phyloP scores from a whole-genome alignment of 2,888 invertebrate genomes.

The Molanna angustata region DNA sequence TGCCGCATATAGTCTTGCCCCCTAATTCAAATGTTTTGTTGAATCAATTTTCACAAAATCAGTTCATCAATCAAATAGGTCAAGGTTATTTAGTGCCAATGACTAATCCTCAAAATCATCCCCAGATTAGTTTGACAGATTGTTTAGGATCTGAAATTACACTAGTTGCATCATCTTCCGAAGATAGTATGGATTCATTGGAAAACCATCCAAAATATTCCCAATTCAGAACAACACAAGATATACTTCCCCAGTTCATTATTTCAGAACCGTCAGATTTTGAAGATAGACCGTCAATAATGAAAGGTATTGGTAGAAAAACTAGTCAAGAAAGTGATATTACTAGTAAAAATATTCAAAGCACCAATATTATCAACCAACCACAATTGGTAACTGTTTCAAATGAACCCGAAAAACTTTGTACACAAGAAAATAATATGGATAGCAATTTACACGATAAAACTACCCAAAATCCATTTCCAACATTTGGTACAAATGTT shows the following conservation, averaged over 20 bases:
- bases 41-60: conserved; percentile 16
- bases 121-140: conserved; percentile 91
- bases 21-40: conserved; percentile 15
- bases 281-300: conserved; percentile 74
- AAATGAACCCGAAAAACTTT: conserved; percentile 4
- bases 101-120: conserved; percentile 51
- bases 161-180: conserved; percentile 72
- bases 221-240: conserved; percentile 33
- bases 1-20: conserved; percentile 24
- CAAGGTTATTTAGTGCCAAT: conserved; percentile 19
- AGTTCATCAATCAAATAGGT: conserved; percentile 1
- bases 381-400: not conserved
- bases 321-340: conserved; percentile 62
- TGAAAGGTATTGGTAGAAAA: conserved; percentile 71
- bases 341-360: conserved; percentile 20
- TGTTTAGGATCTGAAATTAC: conserved; percentile 84
- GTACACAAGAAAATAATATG: not conserved
- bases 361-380: not conserved
- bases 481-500: conserved; percentile 15
- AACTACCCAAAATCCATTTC: conserved; percentile 21
- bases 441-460: conserved; percentile 6
- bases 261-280: conserved; percentile 70
- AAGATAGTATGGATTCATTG: conserved; percentile 67
- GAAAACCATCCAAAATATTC: conserved; percentile 54
- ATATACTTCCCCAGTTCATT: conserved; percentile 60